Evolutionary conservation across 92 coral and sea anemone genomes (phyloP).

Genomic region (Micromussa lordhowensis): DNA sequence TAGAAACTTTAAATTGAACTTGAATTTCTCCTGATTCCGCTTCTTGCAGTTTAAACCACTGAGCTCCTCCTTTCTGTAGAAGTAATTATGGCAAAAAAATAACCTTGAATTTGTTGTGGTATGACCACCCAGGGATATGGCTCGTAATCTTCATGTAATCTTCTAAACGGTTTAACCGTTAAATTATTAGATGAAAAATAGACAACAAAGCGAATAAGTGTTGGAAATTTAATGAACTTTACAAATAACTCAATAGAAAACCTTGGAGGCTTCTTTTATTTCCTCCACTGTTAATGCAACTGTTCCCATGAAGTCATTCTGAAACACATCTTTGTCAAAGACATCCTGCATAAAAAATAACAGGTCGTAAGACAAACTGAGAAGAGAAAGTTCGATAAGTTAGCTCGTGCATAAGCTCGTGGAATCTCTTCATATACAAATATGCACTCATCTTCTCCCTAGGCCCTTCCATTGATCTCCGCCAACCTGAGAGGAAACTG

Average conservation of each 20-base stretch:
- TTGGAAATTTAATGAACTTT: not conserved
- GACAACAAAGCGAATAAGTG: too few relatives aligned
- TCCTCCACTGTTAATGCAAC: slow-evolving; percentile 75
- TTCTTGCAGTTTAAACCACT: slow-evolving; percentile 84
- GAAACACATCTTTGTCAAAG: slow-evolving; percentile 93
- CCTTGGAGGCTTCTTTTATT: slow-evolving; percentile 80
- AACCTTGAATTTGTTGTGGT: not conserved
- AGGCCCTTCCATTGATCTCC: not conserved
- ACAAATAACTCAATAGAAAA: not conserved
- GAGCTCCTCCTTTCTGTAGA: slow-evolving; percentile 68
- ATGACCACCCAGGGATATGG: not conserved
- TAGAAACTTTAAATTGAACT: slow-evolving; percentile 72
- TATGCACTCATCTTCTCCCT: not conserved
- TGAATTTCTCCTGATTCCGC: slow-evolving; percentile 89
- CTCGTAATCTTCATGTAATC: not conserved
- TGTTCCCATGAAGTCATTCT: slow-evolving; percentile 94
- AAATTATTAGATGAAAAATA: too few relatives aligned
- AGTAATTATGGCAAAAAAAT: not conserved
- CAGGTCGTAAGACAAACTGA: not conserved
- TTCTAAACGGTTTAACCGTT: not conserved
- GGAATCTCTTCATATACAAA: not conserved
- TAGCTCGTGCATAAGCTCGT: not conserved
- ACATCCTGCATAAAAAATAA: slow-evolving; percentile 67
- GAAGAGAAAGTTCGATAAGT: not conserved
- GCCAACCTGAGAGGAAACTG: not conserved